Evolutionary conservation across 2,113 vertebrate species (phyloP), one percentile per base, ranked within the genome.

Genomic region (Psilopogon haemacephalus): DNA sequence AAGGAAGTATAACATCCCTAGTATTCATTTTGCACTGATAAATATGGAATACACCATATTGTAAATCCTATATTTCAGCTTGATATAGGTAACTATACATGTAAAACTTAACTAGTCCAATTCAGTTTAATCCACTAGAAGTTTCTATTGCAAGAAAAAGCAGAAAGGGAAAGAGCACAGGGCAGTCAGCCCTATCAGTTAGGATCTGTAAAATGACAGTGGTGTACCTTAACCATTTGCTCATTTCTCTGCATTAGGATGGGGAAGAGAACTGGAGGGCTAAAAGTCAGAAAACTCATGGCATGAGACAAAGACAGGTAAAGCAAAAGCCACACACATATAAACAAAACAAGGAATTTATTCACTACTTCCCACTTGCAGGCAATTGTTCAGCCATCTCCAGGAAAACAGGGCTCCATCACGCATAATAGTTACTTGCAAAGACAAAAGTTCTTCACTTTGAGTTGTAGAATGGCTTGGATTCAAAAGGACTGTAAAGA

Each of bases 381-480:
- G 35, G 30, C 12, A 30, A 28, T 3, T 4, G 15, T 30, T 82
- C n/a, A 33, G 15, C 12, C n/a, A 30, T 38, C 42, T 59, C 19
- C 46, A 55, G 9, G 15, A 62, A 69, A 82, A 5, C 12, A 46
- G 27, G 26, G 8, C 23, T 55, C 12, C 24, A 18, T 27, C 52
- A 27, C 0, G 0, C 0, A 1, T 20, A 32, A 27, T 0, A 2
- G 54, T 32, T 37, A 12, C 11, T 32, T 37, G 32, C 32, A n/a
- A 20, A 60, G 54, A 19, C 27, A 67, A 44, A 44, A 46, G 0
- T 0, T 6, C 9, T 7, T 68, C 8, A n/a, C 16, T n/a, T 14
- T 1, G 4, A n/a, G 16, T 23, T 23, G 23, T 48, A 48, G 21
- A 24, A 48, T 48, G 48, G 48, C 21, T 48, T 48, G 46, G 23